These are phyloP conservation scores for Mus pahari DNA, from an alignment of 2,113 vertebrate genomes.

Conservation along the genomic window DNA sequence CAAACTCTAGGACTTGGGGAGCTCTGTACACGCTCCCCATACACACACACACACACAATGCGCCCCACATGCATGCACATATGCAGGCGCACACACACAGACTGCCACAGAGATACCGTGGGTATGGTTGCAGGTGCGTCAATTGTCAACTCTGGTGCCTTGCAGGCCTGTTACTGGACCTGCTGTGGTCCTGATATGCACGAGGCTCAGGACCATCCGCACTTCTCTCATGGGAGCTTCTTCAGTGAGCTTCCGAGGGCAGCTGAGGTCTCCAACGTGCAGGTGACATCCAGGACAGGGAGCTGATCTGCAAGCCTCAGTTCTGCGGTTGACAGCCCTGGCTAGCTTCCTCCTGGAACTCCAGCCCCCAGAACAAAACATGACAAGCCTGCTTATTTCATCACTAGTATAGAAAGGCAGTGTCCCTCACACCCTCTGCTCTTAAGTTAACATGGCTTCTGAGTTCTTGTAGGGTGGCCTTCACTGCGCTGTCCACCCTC, in stretches of 20 bases:
- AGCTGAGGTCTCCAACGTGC: not conserved
- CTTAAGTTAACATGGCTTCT: too few relatives aligned
- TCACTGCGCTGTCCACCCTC: not conserved
- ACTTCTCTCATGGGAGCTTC: not conserved
- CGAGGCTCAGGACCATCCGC: fast-evolving
- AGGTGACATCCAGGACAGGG: fast-evolving
- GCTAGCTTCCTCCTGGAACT: too few relatives aligned
- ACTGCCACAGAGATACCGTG: fast-evolving
- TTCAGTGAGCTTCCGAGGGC: not conserved
- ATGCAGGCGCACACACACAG: not conserved
- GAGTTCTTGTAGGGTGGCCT: not conserved
- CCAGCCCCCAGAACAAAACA: not conserved
- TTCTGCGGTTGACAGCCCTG: not conserved
- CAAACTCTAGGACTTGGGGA: not conserved
- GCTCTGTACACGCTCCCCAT: fast-evolving
- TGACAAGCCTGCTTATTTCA: not conserved
- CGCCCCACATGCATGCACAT: too few relatives aligned
- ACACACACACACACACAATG: not conserved
- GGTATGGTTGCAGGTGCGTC: fast-evolving
- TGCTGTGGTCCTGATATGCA: not conserved
- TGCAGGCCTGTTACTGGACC: fast-evolving
- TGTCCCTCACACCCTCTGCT: not conserved
- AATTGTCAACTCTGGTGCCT: fast-evolving
- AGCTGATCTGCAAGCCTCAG: fast-evolving
- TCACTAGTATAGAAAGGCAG: not conserved